Percentiles rank a stretch among this genome's conserved stretches.
phyloP scores from a whole-genome alignment of 2,888 invertebrate species.

The Junonia oenone region DNA sequence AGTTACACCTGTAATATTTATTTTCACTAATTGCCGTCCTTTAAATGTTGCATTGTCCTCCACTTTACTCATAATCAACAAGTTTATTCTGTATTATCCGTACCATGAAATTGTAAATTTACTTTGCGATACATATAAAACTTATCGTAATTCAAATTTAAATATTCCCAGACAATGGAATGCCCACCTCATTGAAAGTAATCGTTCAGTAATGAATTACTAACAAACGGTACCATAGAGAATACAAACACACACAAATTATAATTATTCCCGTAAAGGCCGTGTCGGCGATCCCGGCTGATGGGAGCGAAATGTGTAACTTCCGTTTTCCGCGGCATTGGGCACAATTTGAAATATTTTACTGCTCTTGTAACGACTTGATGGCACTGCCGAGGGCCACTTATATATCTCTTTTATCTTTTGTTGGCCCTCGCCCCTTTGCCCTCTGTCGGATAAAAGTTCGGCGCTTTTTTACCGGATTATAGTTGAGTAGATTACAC shows the following conservation, averaged over 20 bases:
- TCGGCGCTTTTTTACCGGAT: conserved; percentile 56
- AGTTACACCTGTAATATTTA: no score
- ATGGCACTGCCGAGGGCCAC: conserved; percentile 76
- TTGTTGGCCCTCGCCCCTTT: conserved; percentile 66
- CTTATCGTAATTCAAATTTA: no score
- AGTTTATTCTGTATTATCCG: no score
- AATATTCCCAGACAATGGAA: neutral
- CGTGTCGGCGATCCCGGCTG: conserved; percentile 25
- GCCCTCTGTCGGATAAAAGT: conserved; percentile 60
- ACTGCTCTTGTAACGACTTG: conserved; percentile 79
- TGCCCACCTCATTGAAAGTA: neutral
- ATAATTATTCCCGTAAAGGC: conserved; percentile 33
- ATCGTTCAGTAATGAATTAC: conserved; percentile 6
- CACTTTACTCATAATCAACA: no score
- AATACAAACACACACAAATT: conserved; percentile 22
- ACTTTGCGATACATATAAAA: no score
- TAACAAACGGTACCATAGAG: conserved; percentile 13
- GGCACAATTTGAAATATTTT: conserved; percentile 80
- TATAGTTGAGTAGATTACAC: conserved; percentile 38
- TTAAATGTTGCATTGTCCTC: no score
- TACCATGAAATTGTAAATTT: no score
- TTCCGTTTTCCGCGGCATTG: conserved; percentile 80
- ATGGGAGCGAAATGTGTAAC: conserved; percentile 53
- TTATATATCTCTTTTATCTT: conserved; percentile 79
- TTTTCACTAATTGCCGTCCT: no score